These are phyloP conservation scores for Oscheius onirici DNA, from an alignment of 2,888 invertebrate species.

Conservation along the genomic window DNA sequence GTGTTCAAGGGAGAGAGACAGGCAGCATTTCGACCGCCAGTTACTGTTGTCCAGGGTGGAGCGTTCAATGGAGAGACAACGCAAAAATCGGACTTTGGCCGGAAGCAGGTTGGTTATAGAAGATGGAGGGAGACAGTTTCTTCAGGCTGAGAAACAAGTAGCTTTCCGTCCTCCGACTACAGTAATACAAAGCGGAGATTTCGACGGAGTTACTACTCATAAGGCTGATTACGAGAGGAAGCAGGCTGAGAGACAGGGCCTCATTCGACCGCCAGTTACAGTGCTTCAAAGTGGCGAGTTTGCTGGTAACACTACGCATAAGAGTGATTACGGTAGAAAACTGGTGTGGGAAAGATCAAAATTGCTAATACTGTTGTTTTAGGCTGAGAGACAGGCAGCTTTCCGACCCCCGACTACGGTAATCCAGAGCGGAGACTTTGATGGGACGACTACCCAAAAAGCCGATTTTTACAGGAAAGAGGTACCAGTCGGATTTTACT, in stretches of 20 bases:
- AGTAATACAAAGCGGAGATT: slow-evolving; percentile 32
- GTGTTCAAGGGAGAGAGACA: slow-evolving; percentile 10
- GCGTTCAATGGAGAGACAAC: slow-evolving; percentile 21
- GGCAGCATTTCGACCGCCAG: slow-evolving; percentile 11
- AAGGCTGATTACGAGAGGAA: neutral
- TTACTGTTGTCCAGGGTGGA: slow-evolving; percentile 16
- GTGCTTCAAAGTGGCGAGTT: slow-evolving; percentile 33
- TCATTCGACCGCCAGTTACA: slow-evolving; percentile 10
- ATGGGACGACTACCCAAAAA: slow-evolving; percentile 31
- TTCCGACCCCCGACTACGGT: slow-evolving; percentile 19
- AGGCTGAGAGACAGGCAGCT: slow-evolving; percentile 7
- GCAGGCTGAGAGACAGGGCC: neutral
- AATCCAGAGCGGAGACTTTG: slow-evolving; percentile 26
- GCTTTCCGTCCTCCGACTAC: slow-evolving; percentile 15
- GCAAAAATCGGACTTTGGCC: slow-evolving; percentile 28
- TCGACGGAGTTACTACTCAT: slow-evolving; percentile 31
- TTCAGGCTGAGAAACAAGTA: slow-evolving; percentile 1
- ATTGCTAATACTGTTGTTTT: neutral
- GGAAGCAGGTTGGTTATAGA: slow-evolving; percentile 24
- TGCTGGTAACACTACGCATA: slow-evolving; percentile 29
- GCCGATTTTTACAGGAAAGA: slow-evolving; percentile 31
- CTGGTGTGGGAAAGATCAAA: neutral
- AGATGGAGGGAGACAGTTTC: neutral
- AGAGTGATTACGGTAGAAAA: slow-evolving; percentile 31
- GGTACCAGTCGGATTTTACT: neutral